Conservation (phyloP, 2,888 invertebrate species). For the Lissocephala sabroskyi region DNA sequence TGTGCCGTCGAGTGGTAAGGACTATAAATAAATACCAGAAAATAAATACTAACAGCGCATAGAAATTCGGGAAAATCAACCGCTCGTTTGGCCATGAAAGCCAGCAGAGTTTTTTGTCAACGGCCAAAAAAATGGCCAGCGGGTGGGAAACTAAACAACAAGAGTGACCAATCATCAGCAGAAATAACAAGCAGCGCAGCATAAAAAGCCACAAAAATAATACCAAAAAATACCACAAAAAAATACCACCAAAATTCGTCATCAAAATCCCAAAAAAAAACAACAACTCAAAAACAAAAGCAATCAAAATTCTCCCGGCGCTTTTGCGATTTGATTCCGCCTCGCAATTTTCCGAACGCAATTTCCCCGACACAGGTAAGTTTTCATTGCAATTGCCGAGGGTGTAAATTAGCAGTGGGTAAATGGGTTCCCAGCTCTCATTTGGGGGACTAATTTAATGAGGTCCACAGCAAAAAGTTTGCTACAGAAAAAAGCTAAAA, state of each 20-base stretch:
- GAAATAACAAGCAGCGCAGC: constrained; percentile 26
- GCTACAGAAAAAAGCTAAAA: no score
- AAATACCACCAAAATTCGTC: constrained; percentile 13
- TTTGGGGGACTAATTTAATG: no score
- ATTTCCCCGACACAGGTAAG: constrained; percentile 56
- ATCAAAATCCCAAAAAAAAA: neutral
- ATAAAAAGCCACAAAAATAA: constrained; percentile 26
- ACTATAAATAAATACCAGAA: constrained; percentile 40
- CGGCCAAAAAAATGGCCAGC: no score
- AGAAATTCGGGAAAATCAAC: no score
- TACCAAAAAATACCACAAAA: constrained; percentile 14
- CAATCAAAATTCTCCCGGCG: no score
- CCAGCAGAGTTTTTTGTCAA: no score
- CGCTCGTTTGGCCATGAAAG: no score
- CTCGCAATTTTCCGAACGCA: no score
- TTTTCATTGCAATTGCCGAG: constrained; percentile 14
- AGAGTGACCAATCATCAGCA: constrained; percentile 22
- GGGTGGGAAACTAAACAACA: constrained; percentile 6
- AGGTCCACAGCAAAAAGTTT: no score
- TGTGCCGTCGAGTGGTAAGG: constrained; percentile 46
- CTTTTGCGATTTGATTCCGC: no score
- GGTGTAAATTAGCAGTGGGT: no score
- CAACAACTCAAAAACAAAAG: neutral
- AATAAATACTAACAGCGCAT: constrained; percentile 2
- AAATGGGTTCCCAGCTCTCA: no score